Evolutionary conservation across 2,888 invertebrate species (phyloP), one percentile per base, ranked within the genome.

Genomic region (Polydrusus pterygomalis): DNA sequence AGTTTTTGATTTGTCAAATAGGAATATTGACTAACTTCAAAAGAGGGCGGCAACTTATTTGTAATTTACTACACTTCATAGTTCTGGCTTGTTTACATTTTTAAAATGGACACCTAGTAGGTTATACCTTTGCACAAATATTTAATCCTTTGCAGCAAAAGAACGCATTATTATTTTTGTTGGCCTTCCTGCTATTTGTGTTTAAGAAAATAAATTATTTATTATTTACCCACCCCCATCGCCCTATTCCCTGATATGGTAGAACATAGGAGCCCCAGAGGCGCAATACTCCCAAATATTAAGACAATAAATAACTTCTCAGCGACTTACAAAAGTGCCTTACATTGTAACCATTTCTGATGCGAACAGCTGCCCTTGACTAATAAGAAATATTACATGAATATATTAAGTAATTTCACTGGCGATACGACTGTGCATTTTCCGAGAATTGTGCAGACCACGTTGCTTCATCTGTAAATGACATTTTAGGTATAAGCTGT

Each of bases 331-430:
- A 70, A 70, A 40, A 65, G 63, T 49, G 68, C 30, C 20, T 51
- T 64, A 73, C 73, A 58, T 65, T 77, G 72, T 77, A 75, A 80
- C 80, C 72, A 81, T 79, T 80, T 79, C 81, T 80, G 79, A 81
- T 70, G 78, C 84, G 84, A 85, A 84, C 86, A 87, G 86, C 86
- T 87, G 86, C 85, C 86, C 86, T 85, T 86, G 86, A 87, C 87
- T 86, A 86, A 87, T 86, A 86, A 85, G 86, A 87, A 86, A 85
- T 86, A 86, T 85, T 84, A 84, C 85, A 84, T 84, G 85, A 86
- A 85, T 85, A 86, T 86, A 86, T 85, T 85, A 78, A 78, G 76
- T 70, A 72, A 75, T 75, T 78, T 74, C 13, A 71, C 65, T 58
- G 70, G 49, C 76, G 69, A 70, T 65, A 49, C 60, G 64, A 67